Evolutionary conservation across 2,113 vertebrate genomes (phyloP).

Genomic region (Lagopus muta): DNA sequence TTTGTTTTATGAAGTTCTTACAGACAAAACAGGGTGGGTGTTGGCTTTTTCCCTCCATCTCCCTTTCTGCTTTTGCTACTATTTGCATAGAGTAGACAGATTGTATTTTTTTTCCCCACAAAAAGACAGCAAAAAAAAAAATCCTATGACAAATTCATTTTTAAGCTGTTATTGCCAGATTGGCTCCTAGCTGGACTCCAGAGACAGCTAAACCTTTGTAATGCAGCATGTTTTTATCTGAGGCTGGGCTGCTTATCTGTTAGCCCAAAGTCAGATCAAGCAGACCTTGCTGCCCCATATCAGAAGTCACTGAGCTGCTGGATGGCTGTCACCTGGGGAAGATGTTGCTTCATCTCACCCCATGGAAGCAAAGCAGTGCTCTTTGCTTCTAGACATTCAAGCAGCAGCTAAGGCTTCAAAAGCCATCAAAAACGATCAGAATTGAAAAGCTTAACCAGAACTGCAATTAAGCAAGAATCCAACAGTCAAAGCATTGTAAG

Average conservation of each 20-base stretch:
- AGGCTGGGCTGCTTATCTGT: background rate
- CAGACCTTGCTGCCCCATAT: background rate
- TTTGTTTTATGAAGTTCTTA: background rate
- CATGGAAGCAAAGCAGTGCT: rapidly evolving
- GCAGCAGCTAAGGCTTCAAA: background rate
- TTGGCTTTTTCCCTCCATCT: background rate
- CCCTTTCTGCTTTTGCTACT: background rate
- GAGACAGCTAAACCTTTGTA: background rate
- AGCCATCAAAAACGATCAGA: background rate
- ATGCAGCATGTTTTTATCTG: background rate
- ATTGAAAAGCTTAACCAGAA: background rate
- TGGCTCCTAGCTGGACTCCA: background rate
- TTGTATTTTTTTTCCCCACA: background rate
- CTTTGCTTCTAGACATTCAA: background rate
- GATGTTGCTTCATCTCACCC: background rate
- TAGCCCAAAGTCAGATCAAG: background rate
- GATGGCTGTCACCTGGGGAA: too few species aligned
- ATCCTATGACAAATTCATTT: background rate
- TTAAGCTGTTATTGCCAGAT: background rate
- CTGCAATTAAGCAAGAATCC: background rate
- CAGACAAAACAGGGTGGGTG: background rate
- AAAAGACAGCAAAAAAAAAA: background rate
- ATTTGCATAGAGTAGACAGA: background rate
- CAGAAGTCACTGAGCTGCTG: background rate
- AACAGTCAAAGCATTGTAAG: background rate